Percentiles rank a stretch among this genome's conserved stretches.
Evolutionary conservation across 2,113 vertebrate species (phyloP).

Genomic region (Theristicus caerulescens): DNA sequence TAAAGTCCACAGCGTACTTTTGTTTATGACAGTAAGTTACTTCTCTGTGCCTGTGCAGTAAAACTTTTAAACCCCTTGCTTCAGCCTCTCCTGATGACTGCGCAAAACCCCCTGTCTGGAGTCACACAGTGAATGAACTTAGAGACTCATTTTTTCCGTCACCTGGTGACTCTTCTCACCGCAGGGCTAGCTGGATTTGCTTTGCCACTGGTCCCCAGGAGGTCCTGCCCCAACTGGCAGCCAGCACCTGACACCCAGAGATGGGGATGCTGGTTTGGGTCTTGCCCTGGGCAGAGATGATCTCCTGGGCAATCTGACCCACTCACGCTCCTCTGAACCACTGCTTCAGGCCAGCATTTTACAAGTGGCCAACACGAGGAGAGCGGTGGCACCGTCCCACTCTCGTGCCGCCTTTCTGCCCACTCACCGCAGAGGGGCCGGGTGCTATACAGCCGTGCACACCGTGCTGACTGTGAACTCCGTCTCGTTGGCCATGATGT

Average conservation of each 20-base stretch:
- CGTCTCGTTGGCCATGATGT: conserved; percentile 90
- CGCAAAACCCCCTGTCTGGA: neutral
- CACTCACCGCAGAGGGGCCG: conserved; percentile 69
- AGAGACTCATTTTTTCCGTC: fast-evolving
- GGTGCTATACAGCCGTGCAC: conserved; percentile 96
- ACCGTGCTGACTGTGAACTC: conserved; percentile 99
- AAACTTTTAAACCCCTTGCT: neutral
- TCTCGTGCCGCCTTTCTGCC: fast-evolving
- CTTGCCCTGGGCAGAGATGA: neutral
- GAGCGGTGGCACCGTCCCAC: fast-evolving
- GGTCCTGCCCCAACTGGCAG: neutral
- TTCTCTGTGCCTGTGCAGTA: neutral
- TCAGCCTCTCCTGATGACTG: neutral
- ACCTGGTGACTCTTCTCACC: neutral
- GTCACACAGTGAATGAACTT: fast-evolving
- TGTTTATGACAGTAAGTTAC: neutral
- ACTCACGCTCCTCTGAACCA: fast-evolving
- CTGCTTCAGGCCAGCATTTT: neutral
- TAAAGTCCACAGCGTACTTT: fast-evolving
- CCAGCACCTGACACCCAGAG: neutral
- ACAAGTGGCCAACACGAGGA: fast-evolving
- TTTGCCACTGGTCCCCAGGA: neutral
- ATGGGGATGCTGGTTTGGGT: neutral
- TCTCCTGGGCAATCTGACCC: neutral
- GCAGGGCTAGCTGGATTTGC: neutral